Evolutionary conservation across 2,113 vertebrate species (phyloP).

Genomic region (Atractosteus spatula): DNA sequence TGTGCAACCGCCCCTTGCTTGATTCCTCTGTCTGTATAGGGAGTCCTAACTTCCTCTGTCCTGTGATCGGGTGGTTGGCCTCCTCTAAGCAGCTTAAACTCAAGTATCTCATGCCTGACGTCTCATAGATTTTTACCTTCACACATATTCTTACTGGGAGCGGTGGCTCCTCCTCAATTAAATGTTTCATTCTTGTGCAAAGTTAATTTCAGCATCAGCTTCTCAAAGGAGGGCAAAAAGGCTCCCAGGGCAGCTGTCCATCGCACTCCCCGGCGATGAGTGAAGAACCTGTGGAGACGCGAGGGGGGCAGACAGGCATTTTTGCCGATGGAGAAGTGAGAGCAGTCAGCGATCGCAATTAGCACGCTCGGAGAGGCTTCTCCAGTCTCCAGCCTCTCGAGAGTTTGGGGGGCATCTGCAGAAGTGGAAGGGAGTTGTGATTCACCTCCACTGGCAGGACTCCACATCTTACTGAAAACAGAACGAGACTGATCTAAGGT

Average conservation of each 20-base stretch:
- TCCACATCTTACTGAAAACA: not conserved
- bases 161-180: too few relatives aligned
- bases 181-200: too few relatives aligned
- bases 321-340: not conserved
- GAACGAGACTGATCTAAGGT: conserved; percentile 11
- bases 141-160: too few relatives aligned
- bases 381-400: not conserved
- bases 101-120: too few relatives aligned
- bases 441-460: not conserved
- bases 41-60: too few relatives aligned
- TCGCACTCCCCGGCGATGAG: not conserved
- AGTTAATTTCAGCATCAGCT: too few relatives aligned
- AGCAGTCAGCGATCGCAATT: not conserved
- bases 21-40: too few relatives aligned
- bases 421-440: not conserved
- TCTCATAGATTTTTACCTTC: too few relatives aligned
- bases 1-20: too few relatives aligned
- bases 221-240: too few relatives aligned
- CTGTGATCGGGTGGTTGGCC: too few relatives aligned
- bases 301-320: not conserved
- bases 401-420: not conserved
- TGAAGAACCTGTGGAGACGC: not conserved
- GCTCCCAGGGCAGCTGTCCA: not conserved
- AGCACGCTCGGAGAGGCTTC: not conserved
- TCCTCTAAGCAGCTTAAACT: too few relatives aligned